These are phyloP conservation scores for Epinephelus cyanopodus DNA, from an alignment of 2,113 vertebrate genomes.

Conservation along the genomic window DNA sequence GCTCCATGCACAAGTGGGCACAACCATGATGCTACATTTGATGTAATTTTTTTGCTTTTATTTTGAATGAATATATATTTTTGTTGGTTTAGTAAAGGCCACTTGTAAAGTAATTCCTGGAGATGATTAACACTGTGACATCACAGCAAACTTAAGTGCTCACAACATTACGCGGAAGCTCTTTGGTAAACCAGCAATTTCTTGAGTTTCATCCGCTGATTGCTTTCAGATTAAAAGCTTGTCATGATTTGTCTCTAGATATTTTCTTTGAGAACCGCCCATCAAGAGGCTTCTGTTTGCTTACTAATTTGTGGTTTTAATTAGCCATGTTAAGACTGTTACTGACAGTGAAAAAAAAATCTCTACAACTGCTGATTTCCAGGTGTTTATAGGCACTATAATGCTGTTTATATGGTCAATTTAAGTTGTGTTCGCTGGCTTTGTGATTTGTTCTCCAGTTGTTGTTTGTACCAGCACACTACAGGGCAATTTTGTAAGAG, in stretches of 20 bases:
- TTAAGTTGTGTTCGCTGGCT: neutral
- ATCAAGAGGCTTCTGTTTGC: neutral
- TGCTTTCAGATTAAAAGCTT: slow-evolving; percentile 9
- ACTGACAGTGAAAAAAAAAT: neutral
- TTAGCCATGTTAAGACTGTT: neutral
- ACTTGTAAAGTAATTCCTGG: neutral
- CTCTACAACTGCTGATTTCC: neutral
- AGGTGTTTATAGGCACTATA: neutral
- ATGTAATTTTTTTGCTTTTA: neutral
- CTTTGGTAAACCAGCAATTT: slow-evolving; percentile 11
- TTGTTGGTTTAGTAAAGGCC: neutral
- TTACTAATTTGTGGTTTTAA: neutral
- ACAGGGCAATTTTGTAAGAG: slow-evolving; percentile 28
- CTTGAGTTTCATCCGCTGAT: neutral
- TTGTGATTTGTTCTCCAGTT: neutral
- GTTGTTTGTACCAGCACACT: slow-evolving; percentile 2
- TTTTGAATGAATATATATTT: neutral
- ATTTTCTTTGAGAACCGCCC: slow-evolving; percentile 4
- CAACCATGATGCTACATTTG: neutral
- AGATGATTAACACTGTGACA: neutral
- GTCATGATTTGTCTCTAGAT: neutral
- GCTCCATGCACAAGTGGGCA: neutral
- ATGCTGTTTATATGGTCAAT: neutral
- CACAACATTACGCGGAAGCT: neutral
- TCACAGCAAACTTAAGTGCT: neutral